phyloP scores from a whole-genome alignment of 2,797 vertebrate species.

The Acridotheres tristis region DNA sequence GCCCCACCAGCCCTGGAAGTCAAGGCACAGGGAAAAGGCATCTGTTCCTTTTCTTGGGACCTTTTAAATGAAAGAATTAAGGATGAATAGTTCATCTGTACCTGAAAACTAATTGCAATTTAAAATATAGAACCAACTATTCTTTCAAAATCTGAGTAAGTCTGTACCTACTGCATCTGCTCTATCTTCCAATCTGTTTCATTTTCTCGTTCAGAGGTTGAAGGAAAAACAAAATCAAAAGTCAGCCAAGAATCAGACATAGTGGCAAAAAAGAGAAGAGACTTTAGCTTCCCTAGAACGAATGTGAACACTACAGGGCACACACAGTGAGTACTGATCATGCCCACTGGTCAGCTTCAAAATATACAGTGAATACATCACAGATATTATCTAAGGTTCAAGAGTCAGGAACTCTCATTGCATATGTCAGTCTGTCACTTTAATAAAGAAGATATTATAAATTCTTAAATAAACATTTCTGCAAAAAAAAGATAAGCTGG shows the following conservation, averaged over 20 bases:
- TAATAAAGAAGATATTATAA: not conserved
- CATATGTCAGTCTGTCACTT: not conserved
- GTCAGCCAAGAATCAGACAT: not conserved
- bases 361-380: not conserved
- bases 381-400: not conserved
- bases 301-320: not conserved
- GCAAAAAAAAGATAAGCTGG: not conserved
- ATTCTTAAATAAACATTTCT: not conserved
- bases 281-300: not conserved
- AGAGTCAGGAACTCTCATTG: not conserved
- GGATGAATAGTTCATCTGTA: not conserved
- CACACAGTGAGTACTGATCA: not conserved
- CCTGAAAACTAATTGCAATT: not conserved
- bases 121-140: not conserved
- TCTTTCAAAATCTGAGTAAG: not conserved
- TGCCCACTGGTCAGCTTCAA: fast-evolving
- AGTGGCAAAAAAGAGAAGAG: not conserved
- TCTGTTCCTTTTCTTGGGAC: not conserved
- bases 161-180: not conserved
- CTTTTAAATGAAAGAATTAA: not conserved
- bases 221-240: not conserved
- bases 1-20: not conserved
- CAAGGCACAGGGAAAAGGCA: not conserved
- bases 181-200: not conserved
- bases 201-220: not conserved